Conservation (phyloP, 1,140 invertebrate species). For the Drosophila simulans region DNA sequence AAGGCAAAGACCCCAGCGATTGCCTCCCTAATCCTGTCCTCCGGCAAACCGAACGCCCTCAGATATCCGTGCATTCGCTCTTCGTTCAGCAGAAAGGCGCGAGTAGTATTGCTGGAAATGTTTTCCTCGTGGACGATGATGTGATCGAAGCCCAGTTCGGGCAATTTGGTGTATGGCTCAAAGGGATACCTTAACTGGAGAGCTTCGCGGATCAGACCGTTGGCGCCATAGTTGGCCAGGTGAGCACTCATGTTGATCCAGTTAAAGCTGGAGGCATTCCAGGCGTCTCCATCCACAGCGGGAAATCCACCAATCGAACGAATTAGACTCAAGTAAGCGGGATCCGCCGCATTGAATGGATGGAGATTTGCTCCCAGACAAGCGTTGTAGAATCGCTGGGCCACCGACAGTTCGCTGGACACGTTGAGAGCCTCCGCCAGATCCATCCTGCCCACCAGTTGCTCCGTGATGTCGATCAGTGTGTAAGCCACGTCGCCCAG, state of each 20-base stretch:
- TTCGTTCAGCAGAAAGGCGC: conserved; percentile 57
- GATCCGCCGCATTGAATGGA: conserved; percentile 53
- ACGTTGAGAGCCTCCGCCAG: conserved; percentile 52
- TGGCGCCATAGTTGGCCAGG: conserved; percentile 60
- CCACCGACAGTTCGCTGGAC: conserved; percentile 48
- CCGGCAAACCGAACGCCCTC: conserved; percentile 30
- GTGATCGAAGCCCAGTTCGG: conserved; percentile 70
- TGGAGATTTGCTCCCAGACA: conserved; percentile 63
- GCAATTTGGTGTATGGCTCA: conserved; percentile 57
- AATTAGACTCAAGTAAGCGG: conserved; percentile 68
- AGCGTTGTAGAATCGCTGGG: conserved; percentile 65
- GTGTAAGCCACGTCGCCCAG: conserved; percentile 57
- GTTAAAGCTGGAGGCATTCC: conserved; percentile 61
- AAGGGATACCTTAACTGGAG: conserved; percentile 59
- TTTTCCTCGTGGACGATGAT: conserved; percentile 60
- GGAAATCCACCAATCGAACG: conserved; percentile 74
- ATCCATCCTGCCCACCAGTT: conserved; percentile 33
- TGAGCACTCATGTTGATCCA: conserved; percentile 81
- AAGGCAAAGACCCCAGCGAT: conserved; percentile 62
- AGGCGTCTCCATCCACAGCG: conserved; percentile 59
- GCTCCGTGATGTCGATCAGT: conserved; percentile 44
- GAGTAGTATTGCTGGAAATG: conserved; percentile 55
- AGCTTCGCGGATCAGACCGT: conserved; percentile 54
- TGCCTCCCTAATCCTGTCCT: conserved; percentile 33
- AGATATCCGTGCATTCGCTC: conserved; percentile 64